Evolutionary conservation across 35 echinoderm and acorn worm genomes (phyloP), one percentile per base, ranked within the genome.

Genomic region (Amphiura filiformis): DNA sequence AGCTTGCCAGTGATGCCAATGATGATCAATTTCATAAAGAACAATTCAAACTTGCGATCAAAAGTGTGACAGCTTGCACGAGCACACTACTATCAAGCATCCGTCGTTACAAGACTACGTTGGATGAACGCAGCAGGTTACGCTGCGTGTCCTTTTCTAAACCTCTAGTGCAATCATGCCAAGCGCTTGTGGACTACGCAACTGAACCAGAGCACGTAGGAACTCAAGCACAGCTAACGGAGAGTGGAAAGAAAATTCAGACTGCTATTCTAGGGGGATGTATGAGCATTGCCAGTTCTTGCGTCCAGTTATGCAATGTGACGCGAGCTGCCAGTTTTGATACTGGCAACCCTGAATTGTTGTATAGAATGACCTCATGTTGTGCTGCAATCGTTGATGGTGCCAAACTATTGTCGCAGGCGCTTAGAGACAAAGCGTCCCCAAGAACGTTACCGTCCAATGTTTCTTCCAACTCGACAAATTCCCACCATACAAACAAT

Each of bases 141-240:
- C 82, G 96, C 20, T 99, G 96, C 32, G 80, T 99, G 57, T 86
- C 78, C 1, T 99, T 99, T 84, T 92, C 89, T 39, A 94, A 95
- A 87, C 93, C 96, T 89, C 90, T 99, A 3, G 96, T 99, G 93
- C 93, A 94, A 94, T 94, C 96, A 76, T 99, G 96, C 76, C 86
- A 92, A 79, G 93, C 96, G 23, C 81, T 99, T 56, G 96, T 99
- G 7, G 90, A 94, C 42, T 99, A 94, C 37, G 96, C 96, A 57
- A 95, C 93, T 20, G 96, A 99, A 84, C 70, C 84, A 0, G 96
- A 99, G 84, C 96, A 99, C 42, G 89, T 87, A 18, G 96, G 96
- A 32, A 93, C 85, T 35, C 87, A 85, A 0, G 92, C 96, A 2
- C 41, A 92, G 35, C 81, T 99, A 36, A 85, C 89, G 26, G 88